Conservation (phyloP, 1,140 invertebrate species). For the Teleogryllus occipitalis region DNA sequence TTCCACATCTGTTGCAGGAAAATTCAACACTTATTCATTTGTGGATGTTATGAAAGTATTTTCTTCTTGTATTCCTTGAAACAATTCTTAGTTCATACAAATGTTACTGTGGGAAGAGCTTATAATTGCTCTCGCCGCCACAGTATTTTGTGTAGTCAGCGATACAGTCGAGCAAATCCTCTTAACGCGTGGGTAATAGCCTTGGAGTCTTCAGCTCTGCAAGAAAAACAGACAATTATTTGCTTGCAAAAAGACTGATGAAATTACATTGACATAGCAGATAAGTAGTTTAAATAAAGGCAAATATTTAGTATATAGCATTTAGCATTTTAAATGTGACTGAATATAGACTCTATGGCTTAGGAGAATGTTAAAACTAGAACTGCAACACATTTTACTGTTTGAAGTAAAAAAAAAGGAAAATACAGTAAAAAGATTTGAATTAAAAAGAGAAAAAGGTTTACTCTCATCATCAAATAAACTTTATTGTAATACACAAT, state of each 20-base stretch:
- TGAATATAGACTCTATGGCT: neutral
- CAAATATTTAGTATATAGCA: neutral
- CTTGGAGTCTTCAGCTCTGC: slow-evolving; percentile 59
- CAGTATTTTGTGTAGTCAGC: slow-evolving; percentile 40
- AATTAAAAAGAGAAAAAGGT: too few relatives aligned
- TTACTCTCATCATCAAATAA: too few relatives aligned
- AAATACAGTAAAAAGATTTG: too few relatives aligned
- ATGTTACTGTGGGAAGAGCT: neutral
- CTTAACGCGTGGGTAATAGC: slow-evolving; percentile 57
- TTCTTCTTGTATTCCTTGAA: too few relatives aligned
- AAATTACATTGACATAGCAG: slow-evolving; percentile 12
- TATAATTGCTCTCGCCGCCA: neutral
- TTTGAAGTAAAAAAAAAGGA: neutral
- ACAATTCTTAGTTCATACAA: too few relatives aligned
- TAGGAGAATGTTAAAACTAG: neutral
- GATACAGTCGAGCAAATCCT: slow-evolving; percentile 68
- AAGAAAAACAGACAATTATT: slow-evolving; percentile 34
- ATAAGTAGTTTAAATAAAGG: neutral
- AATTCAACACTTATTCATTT: too few relatives aligned
- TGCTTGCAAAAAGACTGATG: neutral
- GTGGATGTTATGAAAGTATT: too few relatives aligned
- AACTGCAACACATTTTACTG: neutral
- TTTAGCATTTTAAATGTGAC: neutral
- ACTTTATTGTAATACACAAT: too few relatives aligned
- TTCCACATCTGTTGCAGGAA: too few relatives aligned